Percentiles rank a stretch among this genome's conserved stretches.
phyloP scores from a whole-genome alignment of 1,140 invertebrate species.

The Aphaenogaster floridana region DNA sequence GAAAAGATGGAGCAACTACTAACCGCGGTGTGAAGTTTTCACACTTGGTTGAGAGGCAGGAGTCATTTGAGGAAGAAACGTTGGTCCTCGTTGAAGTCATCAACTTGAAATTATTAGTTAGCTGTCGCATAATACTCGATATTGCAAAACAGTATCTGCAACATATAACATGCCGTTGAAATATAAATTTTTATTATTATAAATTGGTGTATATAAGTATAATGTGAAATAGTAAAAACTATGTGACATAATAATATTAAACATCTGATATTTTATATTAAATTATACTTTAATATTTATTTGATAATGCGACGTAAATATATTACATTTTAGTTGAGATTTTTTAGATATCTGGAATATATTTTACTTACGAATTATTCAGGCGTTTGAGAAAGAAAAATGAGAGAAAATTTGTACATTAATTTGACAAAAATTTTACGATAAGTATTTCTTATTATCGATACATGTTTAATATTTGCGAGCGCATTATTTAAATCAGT shows the following conservation, averaged over 20 bases:
- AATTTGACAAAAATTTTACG: not conserved
- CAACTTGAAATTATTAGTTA: constrained; percentile 9
- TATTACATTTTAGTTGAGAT: not conserved
- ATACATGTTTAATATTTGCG: not conserved
- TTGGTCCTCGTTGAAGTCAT: not conserved
- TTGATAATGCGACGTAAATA: not conserved
- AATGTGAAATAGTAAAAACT: not conserved
- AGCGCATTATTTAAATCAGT: not conserved
- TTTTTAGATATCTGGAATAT: not conserved
- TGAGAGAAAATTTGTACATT: no score
- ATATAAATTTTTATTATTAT: constrained; percentile 7
- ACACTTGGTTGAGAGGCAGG: constrained; percentile 34
- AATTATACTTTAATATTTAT: not conserved
- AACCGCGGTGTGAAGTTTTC: constrained; percentile 45
- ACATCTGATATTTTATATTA: constrained; percentile 17
- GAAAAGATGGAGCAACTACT: constrained; percentile 21
- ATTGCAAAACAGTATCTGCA: not conserved
- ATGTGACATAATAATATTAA: constrained; percentile 5
- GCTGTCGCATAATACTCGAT: not conserved
- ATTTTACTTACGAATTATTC: not conserved
- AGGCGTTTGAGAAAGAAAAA: not conserved
- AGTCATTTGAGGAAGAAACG: constrained; percentile 14
- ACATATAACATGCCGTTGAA: not conserved
- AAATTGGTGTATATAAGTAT: not conserved
- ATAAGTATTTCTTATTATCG: not conserved